phyloP scores from a whole-genome alignment of 2,888 invertebrate genomes.

The Atethmia centrago region DNA sequence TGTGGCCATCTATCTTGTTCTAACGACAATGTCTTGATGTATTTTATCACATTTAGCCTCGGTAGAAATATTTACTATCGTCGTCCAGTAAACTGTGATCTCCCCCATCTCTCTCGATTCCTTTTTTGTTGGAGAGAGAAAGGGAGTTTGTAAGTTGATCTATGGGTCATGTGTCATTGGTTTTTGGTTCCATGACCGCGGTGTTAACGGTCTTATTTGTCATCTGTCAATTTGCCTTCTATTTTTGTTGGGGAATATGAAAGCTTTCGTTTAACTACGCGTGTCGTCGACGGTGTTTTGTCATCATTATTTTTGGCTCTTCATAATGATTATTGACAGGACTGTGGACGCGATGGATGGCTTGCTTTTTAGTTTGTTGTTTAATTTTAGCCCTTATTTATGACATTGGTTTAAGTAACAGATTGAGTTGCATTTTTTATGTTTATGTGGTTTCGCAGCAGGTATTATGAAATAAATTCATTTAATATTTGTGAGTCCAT shows the following conservation, averaged over 20 bases:
- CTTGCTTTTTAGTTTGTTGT: constrained; percentile 57
- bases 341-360: constrained; percentile 70
- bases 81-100: constrained; percentile 73
- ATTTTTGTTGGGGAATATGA: constrained; percentile 87
- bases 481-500: not conserved
- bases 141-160: constrained; percentile 47
- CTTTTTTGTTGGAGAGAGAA: constrained; percentile 28
- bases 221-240: constrained; percentile 90
- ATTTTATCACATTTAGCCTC: constrained; percentile 88
- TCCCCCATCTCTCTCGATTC: constrained; percentile 63
- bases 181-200: constrained; percentile 78
- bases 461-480: not conserved
- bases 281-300: constrained; percentile 84
- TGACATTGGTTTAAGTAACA: constrained; percentile 24
- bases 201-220: constrained; percentile 90
- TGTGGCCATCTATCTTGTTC: constrained; percentile 84
- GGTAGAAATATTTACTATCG: constrained; percentile 86
- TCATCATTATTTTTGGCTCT: constrained; percentile 87
- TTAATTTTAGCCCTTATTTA: constrained; percentile 49
- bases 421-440: constrained; percentile 28
- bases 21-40: constrained; percentile 90
- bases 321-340: constrained; percentile 88
- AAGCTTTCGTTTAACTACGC: constrained; percentile 85
- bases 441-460: not conserved
- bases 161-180: constrained; percentile 74